Evolutionary conservation across 1,140 invertebrate genomes (phyloP).

Genomic region (Hydropsyche tenuis): DNA sequence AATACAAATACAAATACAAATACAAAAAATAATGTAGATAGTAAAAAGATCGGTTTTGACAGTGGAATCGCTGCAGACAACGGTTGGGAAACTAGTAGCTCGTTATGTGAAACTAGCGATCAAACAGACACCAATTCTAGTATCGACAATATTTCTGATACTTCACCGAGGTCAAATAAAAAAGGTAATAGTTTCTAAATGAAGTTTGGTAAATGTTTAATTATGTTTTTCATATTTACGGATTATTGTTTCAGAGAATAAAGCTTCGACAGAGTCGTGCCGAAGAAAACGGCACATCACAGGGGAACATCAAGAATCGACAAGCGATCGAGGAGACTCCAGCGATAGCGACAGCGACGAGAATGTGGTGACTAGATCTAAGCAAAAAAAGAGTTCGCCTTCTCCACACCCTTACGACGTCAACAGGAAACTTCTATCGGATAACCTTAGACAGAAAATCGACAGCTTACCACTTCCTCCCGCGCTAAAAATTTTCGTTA

Average conservation of each 20-base stretch:
- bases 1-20: neutral
- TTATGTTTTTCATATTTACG: neutral
- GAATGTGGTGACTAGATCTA: constrained; percentile 15
- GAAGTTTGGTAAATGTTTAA: neutral
- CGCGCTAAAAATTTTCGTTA: constrained; percentile 42
- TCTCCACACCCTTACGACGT: constrained; percentile 40
- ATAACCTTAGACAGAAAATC: constrained; percentile 36
- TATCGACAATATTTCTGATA: constrained; percentile 32
- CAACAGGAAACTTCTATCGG: constrained; percentile 31
- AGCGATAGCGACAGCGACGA: constrained; percentile 35
- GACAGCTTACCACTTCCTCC: constrained; percentile 39
- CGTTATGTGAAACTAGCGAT: constrained; percentile 24
- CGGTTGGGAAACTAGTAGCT: constrained; percentile 16
- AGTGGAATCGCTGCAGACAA: constrained; percentile 41
- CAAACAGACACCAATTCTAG: constrained; percentile 43
- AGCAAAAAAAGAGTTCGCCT: constrained; percentile 38
- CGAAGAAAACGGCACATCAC: constrained; percentile 43
- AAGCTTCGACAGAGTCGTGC: constrained; percentile 10
- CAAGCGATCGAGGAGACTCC: constrained; percentile 33
- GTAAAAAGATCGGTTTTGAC: constrained; percentile 39
- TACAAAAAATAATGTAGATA: neutral
- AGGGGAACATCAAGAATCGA: constrained; percentile 15
- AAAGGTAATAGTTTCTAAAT: neutral
- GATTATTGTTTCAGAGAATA: constrained; percentile 16
- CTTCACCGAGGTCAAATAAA: neutral